Conservation (phyloP, 2,888 invertebrate genomes). For the Sesia apiformis region DNA sequence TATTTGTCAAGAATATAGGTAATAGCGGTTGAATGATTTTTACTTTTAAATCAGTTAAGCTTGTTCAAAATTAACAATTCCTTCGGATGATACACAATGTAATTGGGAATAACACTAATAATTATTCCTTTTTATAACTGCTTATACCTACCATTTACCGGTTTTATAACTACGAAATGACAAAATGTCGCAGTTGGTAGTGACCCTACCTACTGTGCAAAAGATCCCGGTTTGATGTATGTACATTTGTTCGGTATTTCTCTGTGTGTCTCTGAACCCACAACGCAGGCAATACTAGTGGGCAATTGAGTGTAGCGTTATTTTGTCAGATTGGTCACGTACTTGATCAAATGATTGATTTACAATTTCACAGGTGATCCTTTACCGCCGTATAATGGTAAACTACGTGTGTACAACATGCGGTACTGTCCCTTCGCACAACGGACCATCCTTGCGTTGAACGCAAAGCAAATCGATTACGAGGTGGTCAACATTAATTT, state of each 20-base stretch:
- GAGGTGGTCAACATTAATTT: slow-evolving; percentile 83
- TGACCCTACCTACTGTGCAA: too few species aligned
- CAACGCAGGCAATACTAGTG: too few species aligned
- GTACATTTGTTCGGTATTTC: neutral
- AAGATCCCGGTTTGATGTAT: neutral
- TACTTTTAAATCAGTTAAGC: too few species aligned
- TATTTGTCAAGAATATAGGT: too few species aligned
- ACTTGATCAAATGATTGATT: neutral
- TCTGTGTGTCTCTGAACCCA: neutral
- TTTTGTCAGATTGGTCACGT: neutral
- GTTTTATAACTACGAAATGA: too few species aligned
- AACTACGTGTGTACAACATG: slow-evolving; percentile 85
- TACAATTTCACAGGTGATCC: slow-evolving; percentile 71
- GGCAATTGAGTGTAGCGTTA: neutral
- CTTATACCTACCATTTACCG: too few species aligned
- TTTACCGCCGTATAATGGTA: slow-evolving; percentile 77
- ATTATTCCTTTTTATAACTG: too few species aligned
- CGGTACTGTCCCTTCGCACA: slow-evolving; percentile 89
- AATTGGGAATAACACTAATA: too few species aligned
- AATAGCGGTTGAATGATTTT: too few species aligned
- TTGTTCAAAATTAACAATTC: too few species aligned
- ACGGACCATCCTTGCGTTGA: slow-evolving; percentile 81
- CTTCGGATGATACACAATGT: too few species aligned
- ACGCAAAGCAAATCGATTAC: slow-evolving; percentile 84
- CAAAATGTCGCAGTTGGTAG: too few species aligned